These are phyloP conservation scores for Nilaparvata lugens DNA, from an alignment of 1,140 invertebrate species.

Conservation along the genomic window DNA sequence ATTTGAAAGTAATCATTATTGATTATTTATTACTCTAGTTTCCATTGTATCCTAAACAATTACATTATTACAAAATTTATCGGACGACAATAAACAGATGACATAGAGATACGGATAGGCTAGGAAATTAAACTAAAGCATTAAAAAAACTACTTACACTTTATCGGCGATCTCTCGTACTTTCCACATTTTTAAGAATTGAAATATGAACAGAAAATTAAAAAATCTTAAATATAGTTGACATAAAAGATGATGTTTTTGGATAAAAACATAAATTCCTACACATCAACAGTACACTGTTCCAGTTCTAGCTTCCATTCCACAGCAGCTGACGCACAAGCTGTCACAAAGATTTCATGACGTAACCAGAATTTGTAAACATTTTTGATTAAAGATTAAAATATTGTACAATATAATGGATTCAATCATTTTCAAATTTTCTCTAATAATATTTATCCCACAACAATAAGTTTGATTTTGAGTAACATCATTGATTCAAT, in stretches of 20 bases:
- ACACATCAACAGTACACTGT: no score
- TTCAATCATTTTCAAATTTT: no score
- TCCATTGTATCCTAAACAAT: no score
- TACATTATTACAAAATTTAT: no score
- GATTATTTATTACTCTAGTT: no score
- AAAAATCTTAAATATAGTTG: background rate
- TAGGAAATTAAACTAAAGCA: background rate
- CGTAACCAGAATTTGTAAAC: background rate
- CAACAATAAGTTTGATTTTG: no score
- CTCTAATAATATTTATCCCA: no score
- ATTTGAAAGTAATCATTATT: no score
- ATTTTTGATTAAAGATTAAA: no score
- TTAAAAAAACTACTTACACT: conserved; percentile 65
- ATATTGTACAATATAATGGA: no score
- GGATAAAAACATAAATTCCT: background rate
- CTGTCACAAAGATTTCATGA: background rate
- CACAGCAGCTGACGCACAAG: background rate
- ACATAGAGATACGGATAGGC: background rate
- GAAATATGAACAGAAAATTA: background rate
- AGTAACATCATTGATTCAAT: no score
- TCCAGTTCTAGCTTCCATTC: background rate
- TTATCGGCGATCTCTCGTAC: conserved; percentile 88
- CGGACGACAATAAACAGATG: conserved; percentile 4
- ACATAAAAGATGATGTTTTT: background rate
- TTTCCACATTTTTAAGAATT: conserved; percentile 76